Evolutionary conservation across 2,113 vertebrate genomes (phyloP).

Genomic region (Zosterops lateralis): DNA sequence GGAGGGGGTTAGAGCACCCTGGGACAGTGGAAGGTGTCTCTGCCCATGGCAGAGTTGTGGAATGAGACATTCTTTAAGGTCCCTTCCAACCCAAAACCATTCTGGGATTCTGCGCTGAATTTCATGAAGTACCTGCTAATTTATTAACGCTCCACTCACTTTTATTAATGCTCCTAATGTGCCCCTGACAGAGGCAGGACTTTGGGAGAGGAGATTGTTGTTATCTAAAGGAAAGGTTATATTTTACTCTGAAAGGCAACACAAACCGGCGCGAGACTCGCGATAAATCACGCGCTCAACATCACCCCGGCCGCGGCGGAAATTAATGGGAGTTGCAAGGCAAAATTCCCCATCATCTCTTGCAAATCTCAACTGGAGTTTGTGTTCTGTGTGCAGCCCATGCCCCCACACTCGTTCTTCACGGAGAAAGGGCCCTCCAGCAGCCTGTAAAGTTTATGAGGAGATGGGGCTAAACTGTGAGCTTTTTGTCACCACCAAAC

Average conservation of each 20-base stretch:
- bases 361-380: background rate
- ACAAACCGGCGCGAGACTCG: accelerated
- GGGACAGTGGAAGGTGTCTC: background rate
- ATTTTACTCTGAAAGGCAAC: conserved; percentile 19
- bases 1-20: accelerated
- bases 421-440: conserved; percentile 11
- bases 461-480: background rate
- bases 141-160: background rate
- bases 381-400: background rate
- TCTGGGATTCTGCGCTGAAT: background rate
- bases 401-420: background rate
- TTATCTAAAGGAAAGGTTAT: background rate
- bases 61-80: background rate
- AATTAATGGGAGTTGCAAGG: background rate
- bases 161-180: conserved; percentile 1
- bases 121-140: background rate
- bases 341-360: background rate
- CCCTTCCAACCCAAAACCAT: background rate
- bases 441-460: background rate
- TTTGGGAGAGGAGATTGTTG: background rate
- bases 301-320: background rate
- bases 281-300: background rate
- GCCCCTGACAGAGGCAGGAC: background rate
- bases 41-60: background rate
- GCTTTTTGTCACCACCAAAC: conserved; percentile 4